Evolutionary conservation across 2,888 invertebrate genomes (phyloP), one percentile per base, ranked within the genome.

Genomic region (Oscheius sp.): DNA sequence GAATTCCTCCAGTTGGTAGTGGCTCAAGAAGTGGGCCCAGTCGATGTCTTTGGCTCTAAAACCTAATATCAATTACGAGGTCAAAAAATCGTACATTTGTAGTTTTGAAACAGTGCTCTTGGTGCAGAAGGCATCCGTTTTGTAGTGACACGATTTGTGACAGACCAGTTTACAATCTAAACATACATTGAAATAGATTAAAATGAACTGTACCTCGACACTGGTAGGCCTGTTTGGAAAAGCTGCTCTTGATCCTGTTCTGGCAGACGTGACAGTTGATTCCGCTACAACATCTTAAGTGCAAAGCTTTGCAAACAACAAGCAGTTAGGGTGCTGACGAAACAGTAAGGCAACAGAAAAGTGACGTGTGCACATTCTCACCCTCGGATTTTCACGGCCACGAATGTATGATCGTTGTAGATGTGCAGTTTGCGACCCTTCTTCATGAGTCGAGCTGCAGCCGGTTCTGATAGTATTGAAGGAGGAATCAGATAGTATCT

Each of bases 161-260:
- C 87, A 86, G n/a, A 88, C 84, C 76, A 87, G 73, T 65, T 87
- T 86, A 76, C 89, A 89, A 73, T 89, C 89, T 88, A 72, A 60
- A 84, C 72, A 11, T 53, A n/a, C 21, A 4, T 50, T 51, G 9
- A 13, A 33, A 51, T 33, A 42, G 33, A 13, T 48, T 51, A n/a
- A 13, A 33, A 42, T 75, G 60, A 32, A 89, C 21, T 21, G 21
- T 21, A 21, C 89, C 89, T 84, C 89, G 76, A 73, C 89, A 89
- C 75, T 89, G 89, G 75, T 89, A 89, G 48, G 88, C 89, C 74
- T 89, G 89, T 68, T 86, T 89, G 2, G 85, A 84, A 77, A 89
- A 88, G 58, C 86, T 87, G 51, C 84, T 76, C 42, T 82, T 77
- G 65, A 89, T 87, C 59, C 84, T 76, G 35, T 82, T 74, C 42